Base-by-base conservation (phyloP, 2,888 invertebrate genomes). In the Elysia crispata region DNA sequence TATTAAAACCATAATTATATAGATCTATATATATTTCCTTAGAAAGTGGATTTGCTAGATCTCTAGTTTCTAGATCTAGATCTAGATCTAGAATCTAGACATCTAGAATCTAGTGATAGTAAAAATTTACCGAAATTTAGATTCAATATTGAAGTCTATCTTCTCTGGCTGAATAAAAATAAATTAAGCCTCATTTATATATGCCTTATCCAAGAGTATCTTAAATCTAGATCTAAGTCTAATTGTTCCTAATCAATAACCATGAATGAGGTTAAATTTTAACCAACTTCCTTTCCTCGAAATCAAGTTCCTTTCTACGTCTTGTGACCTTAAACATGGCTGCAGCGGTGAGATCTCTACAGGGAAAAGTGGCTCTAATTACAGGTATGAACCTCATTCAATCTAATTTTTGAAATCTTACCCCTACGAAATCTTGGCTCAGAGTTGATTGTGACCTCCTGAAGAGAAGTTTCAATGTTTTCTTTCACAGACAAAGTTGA, bases 351-450 rank as follows among this genome's bases (percentile, higher is more conserved):
- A 81, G 86, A 79, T 88, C 84, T 82, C 76, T 89, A 33, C 77
- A 84, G 30, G 89, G 88, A 6, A 89, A 88, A 83, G 86, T 89
- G 25, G 90, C 89, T 11, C 81, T 90, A 1, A 88, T 90, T 64
- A 90, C 90, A 83, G 90, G 90, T 89, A 82, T 33, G 73, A 79
- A 67, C 69, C 72, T 28, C 13, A 33, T 20, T 73, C 67, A 31
- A 25, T 64, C 33, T 69, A 31, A 13, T 62, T 1, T n/a, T 41
- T 41, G 11, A 33, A 28, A 28, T 20, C 41, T 69, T 70, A 70
- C 69, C 57, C 69, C 50, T 20, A 31, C 13, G 30, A 6, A 11
- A 41, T 41, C 41, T 41, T 41, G 41, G 3, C 5, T 3, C 11
- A 41, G 41, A 6, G 41, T 41, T 41, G 41, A 41, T 3, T 41